These are phyloP conservation scores for Furcula furcula DNA, from an alignment of 2,888 invertebrate species.

Conservation along the genomic window DNA sequence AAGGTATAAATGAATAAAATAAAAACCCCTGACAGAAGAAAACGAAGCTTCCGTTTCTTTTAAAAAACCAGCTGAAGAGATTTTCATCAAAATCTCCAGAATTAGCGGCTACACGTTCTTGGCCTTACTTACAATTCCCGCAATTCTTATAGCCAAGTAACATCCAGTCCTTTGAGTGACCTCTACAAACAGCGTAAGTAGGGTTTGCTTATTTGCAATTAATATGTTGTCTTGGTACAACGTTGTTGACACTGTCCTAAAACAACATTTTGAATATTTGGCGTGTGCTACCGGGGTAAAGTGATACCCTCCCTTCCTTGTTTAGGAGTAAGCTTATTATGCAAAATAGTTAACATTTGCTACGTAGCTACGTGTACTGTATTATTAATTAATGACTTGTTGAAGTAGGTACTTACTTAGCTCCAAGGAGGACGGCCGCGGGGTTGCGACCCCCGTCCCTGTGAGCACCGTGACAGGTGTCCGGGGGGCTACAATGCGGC, in stretches of 20 bases:
- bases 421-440: too few species aligned
- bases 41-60: too few species aligned
- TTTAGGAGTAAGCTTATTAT: conserved; percentile 22
- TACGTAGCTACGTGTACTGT: conserved; percentile 18
- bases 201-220: conserved; percentile 53
- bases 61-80: too few species aligned
- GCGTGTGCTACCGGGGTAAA: conserved; percentile 24
- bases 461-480: too few species aligned
- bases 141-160: conserved; percentile 6
- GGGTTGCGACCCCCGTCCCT: too few species aligned
- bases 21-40: too few species aligned
- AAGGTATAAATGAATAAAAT: too few species aligned
- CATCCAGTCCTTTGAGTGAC: conserved; percentile 15
- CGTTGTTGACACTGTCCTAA: conserved; percentile 54
- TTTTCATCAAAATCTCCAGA: conserved; percentile 10
- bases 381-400: too few species aligned
- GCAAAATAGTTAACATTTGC: conserved; percentile 26
- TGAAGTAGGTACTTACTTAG: too few species aligned
- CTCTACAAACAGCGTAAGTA: conserved; percentile 29
- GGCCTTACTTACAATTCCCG: conserved; percentile 10
- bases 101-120: conserved; percentile 19
- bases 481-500: too few species aligned
- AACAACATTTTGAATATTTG: conserved; percentile 55
- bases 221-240: conserved; percentile 53
- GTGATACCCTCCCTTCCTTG: conserved; percentile 24